Evolutionary conservation across 2,888 invertebrate genomes (phyloP), one percentile per base, ranked within the genome.

Genomic region (Leptinotarsa peninsularis): DNA sequence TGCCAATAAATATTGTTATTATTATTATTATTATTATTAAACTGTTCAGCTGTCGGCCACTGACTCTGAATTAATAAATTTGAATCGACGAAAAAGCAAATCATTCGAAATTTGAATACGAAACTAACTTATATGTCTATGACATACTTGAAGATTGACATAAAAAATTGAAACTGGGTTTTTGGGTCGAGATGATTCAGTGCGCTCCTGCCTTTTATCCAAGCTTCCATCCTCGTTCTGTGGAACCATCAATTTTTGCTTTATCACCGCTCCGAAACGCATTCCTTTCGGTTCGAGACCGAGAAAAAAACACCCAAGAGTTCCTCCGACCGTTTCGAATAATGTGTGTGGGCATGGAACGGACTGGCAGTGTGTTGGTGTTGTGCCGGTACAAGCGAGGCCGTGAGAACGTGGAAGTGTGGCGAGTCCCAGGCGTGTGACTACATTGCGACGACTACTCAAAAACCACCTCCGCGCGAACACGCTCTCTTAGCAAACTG

Each of bases 321-420:
- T 71, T 67, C 67, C 69, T 58, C 58, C 74, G 74, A 18, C 63
- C 33, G 33, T 43, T 63, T 54, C 67, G 71, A 67, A 67, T 71
- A 67, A 67, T 63, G 71, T 71, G 70, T 74, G 75, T 75, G 72
- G 67, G 72, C 71, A 71, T 54, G 70, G 66, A 58, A 13, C 69
- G 43, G 66, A n/a, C 66, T 63, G 63, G 43, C 63, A 63, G 75
- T 78, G 80, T 80, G 80, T 80, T 80, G 80, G 80, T 80, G 80
- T 79, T 73, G 71, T 56, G 76, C 71, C 68, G 71, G 72, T 68
- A 66, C 74, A 81, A 83, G 69, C 66, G 71, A 73, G 84, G 82
- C 82, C 82, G 85, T 85, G 85, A 84, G 85, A 85, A 85, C 84
- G 84, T 84, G 83, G 83, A 83, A 85, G 85, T 84, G 85, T 85